These are phyloP conservation scores for Hyppa rectilinea DNA, from an alignment of 2,888 invertebrate genomes.

Conservation along the genomic window DNA sequence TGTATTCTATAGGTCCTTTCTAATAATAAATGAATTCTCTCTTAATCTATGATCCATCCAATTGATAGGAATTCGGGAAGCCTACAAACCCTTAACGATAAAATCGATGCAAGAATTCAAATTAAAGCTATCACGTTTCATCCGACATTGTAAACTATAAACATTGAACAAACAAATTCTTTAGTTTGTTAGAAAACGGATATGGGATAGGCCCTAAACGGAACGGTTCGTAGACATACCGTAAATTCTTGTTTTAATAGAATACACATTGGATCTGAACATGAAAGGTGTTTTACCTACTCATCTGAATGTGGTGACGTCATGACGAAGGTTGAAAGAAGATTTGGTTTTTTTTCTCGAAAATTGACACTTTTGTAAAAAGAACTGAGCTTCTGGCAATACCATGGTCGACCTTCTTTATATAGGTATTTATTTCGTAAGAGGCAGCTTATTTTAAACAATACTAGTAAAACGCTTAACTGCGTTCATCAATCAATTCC, in stretches of 20 bases:
- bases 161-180: conserved; percentile 51
- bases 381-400: neutral
- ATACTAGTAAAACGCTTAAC: neutral
- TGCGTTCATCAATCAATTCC: neutral
- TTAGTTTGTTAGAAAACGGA: conserved; percentile 50
- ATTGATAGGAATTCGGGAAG: conserved; percentile 22
- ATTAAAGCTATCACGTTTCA: conserved; percentile 43
- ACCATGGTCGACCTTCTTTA: no score
- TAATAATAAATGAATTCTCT: neutral
- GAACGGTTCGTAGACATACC: conserved; percentile 29
- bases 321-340: no score
- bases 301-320: neutral
- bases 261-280: conserved; percentile 13
- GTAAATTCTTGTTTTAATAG: conserved; percentile 26
- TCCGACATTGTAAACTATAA: conserved; percentile 54
- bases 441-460: neutral
- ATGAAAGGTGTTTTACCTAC: neutral
- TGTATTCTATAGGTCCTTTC: neutral
- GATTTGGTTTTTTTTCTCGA: no score
- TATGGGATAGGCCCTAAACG: conserved; percentile 9
- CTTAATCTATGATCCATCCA: neutral
- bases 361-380: neutral
- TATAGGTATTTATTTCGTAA: neutral
- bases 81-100: conserved; percentile 26
- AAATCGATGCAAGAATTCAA: conserved; percentile 55